phyloP scores from a whole-genome alignment of 53 echinoderm and acorn worm species.

The Patiria pectinifera region DNA sequence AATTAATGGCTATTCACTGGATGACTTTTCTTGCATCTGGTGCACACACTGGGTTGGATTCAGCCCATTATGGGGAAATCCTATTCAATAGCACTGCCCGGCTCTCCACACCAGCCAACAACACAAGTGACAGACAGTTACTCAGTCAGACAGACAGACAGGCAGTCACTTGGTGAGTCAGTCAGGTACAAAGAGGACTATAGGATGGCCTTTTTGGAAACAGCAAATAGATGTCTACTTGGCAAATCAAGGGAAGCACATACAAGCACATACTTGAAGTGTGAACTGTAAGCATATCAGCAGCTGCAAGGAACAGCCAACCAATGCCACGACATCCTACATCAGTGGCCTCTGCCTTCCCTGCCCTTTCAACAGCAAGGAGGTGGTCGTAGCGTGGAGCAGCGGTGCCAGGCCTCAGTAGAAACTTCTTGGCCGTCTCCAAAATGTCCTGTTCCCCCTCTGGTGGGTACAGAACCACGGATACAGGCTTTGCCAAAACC shows the following conservation, averaged over 20 bases:
- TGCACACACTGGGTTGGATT: too few species aligned
- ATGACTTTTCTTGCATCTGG: too few species aligned
- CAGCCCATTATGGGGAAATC: too few species aligned
- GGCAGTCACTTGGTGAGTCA: background rate
- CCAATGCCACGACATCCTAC: slow-evolving; percentile 61
- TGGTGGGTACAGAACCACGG: slow-evolving; percentile 77
- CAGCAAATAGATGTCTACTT: background rate
- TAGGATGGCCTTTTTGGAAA: too few species aligned
- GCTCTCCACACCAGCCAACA: too few species aligned
- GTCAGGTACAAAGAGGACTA: background rate
- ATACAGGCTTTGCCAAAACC: slow-evolving; percentile 64
- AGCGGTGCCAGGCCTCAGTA: slow-evolving; percentile 50
- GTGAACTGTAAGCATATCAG: slow-evolving; percentile 68
- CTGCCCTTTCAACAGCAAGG: slow-evolving; percentile 82
- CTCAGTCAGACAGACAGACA: background rate
- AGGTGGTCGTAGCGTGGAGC: slow-evolving; percentile 84
- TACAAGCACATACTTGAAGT: slow-evolving; percentile 74
- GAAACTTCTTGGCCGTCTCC: slow-evolving; percentile 67
- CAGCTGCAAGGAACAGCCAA: slow-evolving; percentile 80
- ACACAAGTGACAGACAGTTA: background rate
- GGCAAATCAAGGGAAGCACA: too few species aligned
- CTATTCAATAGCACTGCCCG: too few species aligned
- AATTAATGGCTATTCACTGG: too few species aligned
- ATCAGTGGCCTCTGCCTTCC: slow-evolving; percentile 48
- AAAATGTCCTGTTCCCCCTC: slow-evolving; percentile 49